phyloP scores from a whole-genome alignment of 2,888 invertebrate genomes.

The Epirrhoe tristata region DNA sequence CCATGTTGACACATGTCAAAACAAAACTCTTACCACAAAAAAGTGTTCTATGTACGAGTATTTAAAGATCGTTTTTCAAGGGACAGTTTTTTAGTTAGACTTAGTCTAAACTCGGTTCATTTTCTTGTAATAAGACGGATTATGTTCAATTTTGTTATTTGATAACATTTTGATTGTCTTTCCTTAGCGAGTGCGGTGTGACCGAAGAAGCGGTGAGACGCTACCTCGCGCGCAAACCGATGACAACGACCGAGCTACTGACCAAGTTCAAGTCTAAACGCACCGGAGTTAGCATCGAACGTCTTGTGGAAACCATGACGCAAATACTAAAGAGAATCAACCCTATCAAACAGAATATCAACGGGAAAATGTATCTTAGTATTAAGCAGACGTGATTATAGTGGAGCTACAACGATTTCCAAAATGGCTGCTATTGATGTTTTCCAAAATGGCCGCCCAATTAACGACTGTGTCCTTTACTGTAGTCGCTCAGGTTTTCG shows the following conservation, averaged over 20 bases:
- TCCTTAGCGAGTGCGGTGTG: slow-evolving; percentile 92
- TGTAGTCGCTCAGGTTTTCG: neutral
- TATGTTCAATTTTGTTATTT: too few species aligned
- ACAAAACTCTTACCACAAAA: too few species aligned
- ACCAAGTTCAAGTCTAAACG: slow-evolving; percentile 98
- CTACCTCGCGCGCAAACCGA: slow-evolving; percentile 97
- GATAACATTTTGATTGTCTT: too few species aligned
- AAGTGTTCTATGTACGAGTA: too few species aligned
- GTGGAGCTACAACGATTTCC: neutral
- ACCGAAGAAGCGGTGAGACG: slow-evolving; percentile 97
- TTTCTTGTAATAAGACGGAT: too few species aligned
- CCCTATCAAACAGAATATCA: slow-evolving; percentile 95
- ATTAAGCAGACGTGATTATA: slow-evolving; percentile 86
- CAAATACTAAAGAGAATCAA: slow-evolving; percentile 97
- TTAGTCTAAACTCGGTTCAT: too few species aligned
- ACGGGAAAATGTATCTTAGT: slow-evolving; percentile 97
- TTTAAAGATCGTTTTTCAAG: too few species aligned
- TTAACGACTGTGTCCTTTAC: neutral
- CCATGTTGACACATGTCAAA: too few species aligned
- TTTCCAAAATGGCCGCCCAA: neutral
- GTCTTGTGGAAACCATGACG: slow-evolving; percentile 96
- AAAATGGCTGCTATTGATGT: neutral
- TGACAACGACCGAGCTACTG: slow-evolving; percentile 98
- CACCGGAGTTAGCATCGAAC: slow-evolving; percentile 95
- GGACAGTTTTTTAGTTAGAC: too few species aligned